Conservation (phyloP, 2,113 vertebrate genomes). For the Labrus mixtus region DNA sequence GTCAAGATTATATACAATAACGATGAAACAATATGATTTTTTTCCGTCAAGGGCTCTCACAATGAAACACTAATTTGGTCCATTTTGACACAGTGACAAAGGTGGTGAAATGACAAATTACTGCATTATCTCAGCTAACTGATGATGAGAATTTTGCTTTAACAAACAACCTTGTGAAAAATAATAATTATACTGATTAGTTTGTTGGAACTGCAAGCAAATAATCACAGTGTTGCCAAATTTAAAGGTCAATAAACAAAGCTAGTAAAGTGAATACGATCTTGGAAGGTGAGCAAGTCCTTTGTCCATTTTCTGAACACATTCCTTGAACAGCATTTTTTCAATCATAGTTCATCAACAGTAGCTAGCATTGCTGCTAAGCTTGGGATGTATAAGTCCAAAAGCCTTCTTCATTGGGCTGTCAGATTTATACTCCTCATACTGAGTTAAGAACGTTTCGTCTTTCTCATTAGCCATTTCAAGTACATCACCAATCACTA, state of each 20-base stretch:
- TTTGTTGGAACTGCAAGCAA: not conserved
- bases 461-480: not conserved
- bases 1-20: constrained; percentile 32
- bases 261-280: not conserved
- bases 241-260: not conserved
- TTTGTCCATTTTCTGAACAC: not conserved
- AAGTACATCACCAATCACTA: not conserved
- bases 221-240: constrained; percentile 12
- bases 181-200: not conserved
- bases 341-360: not conserved
- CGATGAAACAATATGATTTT: constrained; percentile 31
- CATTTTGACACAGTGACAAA: constrained; percentile 66
- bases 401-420: not conserved
- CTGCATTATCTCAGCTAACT: not conserved
- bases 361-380: not conserved
- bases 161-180: constrained; percentile 8
- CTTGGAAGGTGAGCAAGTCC: not conserved
- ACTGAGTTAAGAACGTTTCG: not conserved
- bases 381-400: not conserved
- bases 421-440: too few species aligned
- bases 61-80: constrained; percentile 75
- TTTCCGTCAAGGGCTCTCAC: constrained; percentile 31
- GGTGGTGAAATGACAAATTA: constrained; percentile 18
- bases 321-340: not conserved
- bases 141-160: constrained; percentile 20